Percentiles rank a stretch among this genome's conserved stretches.
Evolutionary conservation across 2,888 invertebrate genomes (phyloP).

Genomic region (Tetragnatha montana): DNA sequence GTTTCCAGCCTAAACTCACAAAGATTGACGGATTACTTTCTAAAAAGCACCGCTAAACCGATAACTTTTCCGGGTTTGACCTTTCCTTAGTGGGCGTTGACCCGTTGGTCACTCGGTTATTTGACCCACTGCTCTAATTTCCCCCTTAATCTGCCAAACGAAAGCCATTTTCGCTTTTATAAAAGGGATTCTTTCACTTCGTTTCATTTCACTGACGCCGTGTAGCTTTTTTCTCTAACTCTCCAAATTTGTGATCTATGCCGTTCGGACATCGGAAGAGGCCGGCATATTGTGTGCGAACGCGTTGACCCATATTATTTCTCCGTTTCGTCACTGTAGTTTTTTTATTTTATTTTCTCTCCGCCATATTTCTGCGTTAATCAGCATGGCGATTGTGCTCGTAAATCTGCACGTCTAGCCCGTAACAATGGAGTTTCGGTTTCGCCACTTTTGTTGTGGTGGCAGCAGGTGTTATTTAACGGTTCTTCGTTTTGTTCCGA

Average conservation of each 20-base stretch:
- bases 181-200: not conserved
- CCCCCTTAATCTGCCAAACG: constrained; percentile 13
- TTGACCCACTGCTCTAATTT: constrained; percentile 52
- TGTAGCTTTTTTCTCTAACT: constrained; percentile 9
- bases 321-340: not conserved
- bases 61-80: constrained; percentile 12
- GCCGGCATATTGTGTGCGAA: not conserved
- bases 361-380: not conserved
- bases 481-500: no score
- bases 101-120: constrained; percentile 25
- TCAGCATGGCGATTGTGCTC: not conserved
- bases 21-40: not conserved
- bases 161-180: constrained; percentile 39
- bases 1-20: not conserved
- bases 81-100: constrained; percentile 50
- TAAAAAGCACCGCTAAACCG: not conserved
- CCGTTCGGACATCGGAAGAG: constrained; percentile 3
- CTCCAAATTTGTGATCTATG: not conserved
- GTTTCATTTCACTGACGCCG: not conserved
- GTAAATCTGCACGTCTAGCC: not conserved
- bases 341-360: no score
- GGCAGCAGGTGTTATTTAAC: not conserved
- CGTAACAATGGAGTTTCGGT: not conserved
- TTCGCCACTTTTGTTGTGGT: not conserved
- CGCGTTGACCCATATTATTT: constrained; percentile 33